Percentiles rank a stretch among this genome's conserved stretches.
phyloP scores from a whole-genome alignment of 2,888 invertebrate species.

The Disparrhopalites patrizii region DNA sequence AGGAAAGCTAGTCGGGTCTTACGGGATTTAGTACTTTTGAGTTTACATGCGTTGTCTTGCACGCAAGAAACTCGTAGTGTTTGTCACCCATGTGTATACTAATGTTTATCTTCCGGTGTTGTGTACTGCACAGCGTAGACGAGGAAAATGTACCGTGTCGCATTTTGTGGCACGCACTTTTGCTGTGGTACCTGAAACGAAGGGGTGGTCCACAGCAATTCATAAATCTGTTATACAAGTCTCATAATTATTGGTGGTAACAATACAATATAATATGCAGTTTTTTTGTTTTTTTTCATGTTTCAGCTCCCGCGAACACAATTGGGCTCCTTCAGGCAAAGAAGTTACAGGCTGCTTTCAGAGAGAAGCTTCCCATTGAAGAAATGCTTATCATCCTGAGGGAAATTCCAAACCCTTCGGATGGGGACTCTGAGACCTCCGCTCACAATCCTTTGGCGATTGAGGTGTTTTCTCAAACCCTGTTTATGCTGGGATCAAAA shows the following conservation, averaged over 20 bases:
- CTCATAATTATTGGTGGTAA: background rate
- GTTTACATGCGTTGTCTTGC: too few species aligned
- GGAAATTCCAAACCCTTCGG: constrained; percentile 75
- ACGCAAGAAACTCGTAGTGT: too few species aligned
- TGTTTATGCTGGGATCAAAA: constrained; percentile 89
- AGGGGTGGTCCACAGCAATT: too few species aligned
- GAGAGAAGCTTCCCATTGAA: constrained; percentile 84
- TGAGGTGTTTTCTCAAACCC: constrained; percentile 93
- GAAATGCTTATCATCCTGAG: constrained; percentile 82
- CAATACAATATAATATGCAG: background rate
- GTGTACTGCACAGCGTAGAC: too few species aligned
- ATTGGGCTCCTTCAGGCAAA: constrained; percentile 62
- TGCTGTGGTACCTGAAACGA: too few species aligned
- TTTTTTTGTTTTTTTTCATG: background rate
- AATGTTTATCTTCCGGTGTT: too few species aligned
- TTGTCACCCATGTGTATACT: too few species aligned
- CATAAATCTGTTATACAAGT: too few species aligned
- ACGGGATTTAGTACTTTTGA: too few species aligned
- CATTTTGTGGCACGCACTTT: background rate
- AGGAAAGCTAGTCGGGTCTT: too few species aligned
- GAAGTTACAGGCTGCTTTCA: constrained; percentile 78
- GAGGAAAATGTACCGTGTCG: background rate
- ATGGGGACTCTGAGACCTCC: constrained; percentile 67
- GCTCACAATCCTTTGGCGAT: constrained; percentile 86
- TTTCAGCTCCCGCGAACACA: constrained; percentile 31